Conservation (phyloP, 2,888 invertebrate species). For the Polyommatus icarus region DNA sequence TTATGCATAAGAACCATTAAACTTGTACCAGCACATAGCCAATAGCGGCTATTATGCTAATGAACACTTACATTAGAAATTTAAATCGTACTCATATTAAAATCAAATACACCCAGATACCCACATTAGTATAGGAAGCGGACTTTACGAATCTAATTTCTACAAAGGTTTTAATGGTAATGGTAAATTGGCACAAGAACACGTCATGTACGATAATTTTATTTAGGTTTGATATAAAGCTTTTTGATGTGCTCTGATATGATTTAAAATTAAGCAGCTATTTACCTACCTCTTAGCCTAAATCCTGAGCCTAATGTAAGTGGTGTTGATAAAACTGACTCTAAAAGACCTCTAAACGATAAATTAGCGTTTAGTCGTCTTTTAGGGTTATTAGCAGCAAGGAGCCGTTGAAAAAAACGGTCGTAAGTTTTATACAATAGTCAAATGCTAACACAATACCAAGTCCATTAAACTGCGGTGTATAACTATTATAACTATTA, state of each 20-base stretch:
- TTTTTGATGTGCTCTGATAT: no score
- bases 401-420: not conserved
- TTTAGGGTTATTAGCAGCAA: no score
- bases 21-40: not conserved
- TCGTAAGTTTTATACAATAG: not conserved
- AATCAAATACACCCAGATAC: constrained; percentile 15
- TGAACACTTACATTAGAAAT: constrained; percentile 1
- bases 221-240: no score
- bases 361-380: no score
- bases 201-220: no score
- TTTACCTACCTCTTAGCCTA: no score
- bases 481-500: no score
- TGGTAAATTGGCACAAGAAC: no score
- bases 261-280: no score
- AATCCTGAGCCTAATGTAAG: no score
- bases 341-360: no score
- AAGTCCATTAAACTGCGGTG: not conserved
- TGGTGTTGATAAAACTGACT: no score
- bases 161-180: not conserved
- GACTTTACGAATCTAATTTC: not conserved
- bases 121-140: not conserved
- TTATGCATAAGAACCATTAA: not conserved
- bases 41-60: constrained; percentile 16
- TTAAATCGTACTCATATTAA: constrained; percentile 12
- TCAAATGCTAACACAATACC: not conserved